Percentiles rank a stretch among this genome's conserved stretches.
phyloP scores from a whole-genome alignment of 2,797 vertebrate genomes.

The Rhabdomys pumilio region DNA sequence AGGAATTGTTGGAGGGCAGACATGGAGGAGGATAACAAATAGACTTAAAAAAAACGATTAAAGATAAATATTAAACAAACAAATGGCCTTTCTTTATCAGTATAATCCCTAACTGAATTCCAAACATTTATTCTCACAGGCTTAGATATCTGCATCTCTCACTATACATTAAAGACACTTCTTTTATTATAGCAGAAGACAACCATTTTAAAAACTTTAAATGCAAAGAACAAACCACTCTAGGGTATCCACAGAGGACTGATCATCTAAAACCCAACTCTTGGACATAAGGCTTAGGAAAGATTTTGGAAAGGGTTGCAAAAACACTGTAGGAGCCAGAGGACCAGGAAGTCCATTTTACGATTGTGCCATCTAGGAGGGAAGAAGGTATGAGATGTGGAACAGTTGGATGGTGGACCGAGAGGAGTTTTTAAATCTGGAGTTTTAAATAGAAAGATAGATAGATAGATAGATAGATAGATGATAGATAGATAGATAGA shows the following conservation, averaged over 20 bases:
- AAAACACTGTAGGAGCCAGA: not conserved
- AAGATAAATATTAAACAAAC: too few relatives aligned
- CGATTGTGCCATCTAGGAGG: not conserved
- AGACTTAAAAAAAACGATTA: too few relatives aligned
- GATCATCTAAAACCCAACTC: not conserved
- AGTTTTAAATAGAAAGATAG: too few relatives aligned
- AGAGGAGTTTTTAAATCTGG: too few relatives aligned
- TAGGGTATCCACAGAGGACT: not conserved
- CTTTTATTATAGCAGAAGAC: not conserved
- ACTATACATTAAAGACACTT: not conserved
- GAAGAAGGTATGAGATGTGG: too few relatives aligned
- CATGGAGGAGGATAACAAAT: too few relatives aligned
- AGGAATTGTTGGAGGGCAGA: too few relatives aligned
- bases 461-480: too few relatives aligned
- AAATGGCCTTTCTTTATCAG: not conserved
- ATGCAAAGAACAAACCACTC: not conserved
- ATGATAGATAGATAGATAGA: too few relatives aligned
- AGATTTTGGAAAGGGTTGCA: not conserved
- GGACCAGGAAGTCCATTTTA: not conserved
- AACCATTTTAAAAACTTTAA: not conserved
- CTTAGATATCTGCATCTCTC: not conserved
- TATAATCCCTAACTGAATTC: not conserved
- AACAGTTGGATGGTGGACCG: too few relatives aligned
- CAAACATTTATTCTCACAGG: not conserved
- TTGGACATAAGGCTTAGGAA: not conserved